phyloP scores from a whole-genome alignment of 2,113 vertebrate genomes.

The Megaleporinus macrocephalus region DNA sequence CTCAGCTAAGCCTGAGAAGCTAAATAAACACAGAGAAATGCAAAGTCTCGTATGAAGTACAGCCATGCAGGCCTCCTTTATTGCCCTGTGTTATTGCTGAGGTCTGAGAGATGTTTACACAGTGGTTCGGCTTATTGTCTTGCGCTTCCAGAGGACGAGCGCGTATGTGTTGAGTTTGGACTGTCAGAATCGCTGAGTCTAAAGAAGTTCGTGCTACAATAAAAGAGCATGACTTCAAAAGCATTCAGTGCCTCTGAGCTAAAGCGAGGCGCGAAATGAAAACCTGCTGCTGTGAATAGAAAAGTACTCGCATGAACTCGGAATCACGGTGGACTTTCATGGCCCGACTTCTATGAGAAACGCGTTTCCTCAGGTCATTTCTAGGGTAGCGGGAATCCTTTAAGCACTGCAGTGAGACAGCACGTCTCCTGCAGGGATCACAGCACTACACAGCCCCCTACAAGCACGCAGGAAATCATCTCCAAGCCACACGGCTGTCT shows the following conservation, averaged over 20 bases:
- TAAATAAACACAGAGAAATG: not conserved
- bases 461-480: conserved; percentile 17
- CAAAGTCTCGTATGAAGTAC: not conserved
- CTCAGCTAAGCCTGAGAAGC: not conserved
- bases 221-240: not conserved
- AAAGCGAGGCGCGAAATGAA: no score
- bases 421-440: conserved; percentile 38
- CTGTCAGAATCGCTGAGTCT: conserved; percentile 16
- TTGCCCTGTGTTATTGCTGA: not conserved
- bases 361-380: conserved; percentile 17
- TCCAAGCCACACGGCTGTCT: not conserved
- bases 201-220: not conserved
- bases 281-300: not conserved
- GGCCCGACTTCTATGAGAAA: not conserved
- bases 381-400: not conserved
- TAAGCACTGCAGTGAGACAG: not conserved
- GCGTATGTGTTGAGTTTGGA: not conserved
- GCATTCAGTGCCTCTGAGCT: not conserved
- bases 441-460: conserved; percentile 1
- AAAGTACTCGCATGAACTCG: not conserved
- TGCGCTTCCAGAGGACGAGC: conserved; percentile 1
- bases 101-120: conserved; percentile 10
- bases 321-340: not conserved
- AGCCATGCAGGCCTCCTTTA: not conserved
- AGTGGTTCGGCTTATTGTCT: not conserved